A percentile compares a stretch with the other conserved stretches of the same genome.
Conservation (phyloP, 2,113 vertebrate species). For the Campylomormyrus tamandua region DNA sequence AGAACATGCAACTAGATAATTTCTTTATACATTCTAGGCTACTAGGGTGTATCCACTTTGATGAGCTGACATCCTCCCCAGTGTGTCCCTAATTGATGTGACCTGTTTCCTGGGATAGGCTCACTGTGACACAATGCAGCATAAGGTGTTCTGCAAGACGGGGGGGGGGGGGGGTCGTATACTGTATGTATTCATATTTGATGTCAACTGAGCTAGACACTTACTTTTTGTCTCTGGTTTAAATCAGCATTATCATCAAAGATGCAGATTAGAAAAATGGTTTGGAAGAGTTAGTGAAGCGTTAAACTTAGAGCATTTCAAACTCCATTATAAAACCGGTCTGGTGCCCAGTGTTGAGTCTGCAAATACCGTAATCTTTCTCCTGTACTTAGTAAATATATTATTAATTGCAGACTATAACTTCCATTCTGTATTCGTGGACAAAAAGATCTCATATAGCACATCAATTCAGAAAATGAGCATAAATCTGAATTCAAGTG, state of each 20-base stretch:
- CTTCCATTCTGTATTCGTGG: neutral
- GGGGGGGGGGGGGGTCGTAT: neutral
- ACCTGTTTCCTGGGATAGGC: neutral
- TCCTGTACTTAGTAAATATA: neutral
- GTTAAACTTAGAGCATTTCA: neutral
- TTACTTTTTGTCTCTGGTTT: neutral
- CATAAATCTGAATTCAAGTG: neutral
- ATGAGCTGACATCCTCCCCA: neutral
- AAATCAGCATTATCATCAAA: neutral
- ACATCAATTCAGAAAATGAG: neutral
- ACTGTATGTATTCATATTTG: neutral
- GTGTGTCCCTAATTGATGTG: neutral
- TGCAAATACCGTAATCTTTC: neutral
- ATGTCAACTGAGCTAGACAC: neutral
- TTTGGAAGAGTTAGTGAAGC: neutral
- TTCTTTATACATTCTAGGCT: neutral
- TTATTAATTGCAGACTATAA: neutral
- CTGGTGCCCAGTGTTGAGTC: neutral
- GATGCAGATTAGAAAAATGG: neutral
- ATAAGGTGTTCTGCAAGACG: neutral
- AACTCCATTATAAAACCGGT: neutral
- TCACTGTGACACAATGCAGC: neutral
- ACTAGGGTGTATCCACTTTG: neutral
- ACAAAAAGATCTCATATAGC: neutral
- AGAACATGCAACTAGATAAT: neutral